Evolutionary conservation across 2,797 vertebrate genomes (phyloP), one percentile per base, ranked within the genome.

Genomic region (Xyrichtys novacula): DNA sequence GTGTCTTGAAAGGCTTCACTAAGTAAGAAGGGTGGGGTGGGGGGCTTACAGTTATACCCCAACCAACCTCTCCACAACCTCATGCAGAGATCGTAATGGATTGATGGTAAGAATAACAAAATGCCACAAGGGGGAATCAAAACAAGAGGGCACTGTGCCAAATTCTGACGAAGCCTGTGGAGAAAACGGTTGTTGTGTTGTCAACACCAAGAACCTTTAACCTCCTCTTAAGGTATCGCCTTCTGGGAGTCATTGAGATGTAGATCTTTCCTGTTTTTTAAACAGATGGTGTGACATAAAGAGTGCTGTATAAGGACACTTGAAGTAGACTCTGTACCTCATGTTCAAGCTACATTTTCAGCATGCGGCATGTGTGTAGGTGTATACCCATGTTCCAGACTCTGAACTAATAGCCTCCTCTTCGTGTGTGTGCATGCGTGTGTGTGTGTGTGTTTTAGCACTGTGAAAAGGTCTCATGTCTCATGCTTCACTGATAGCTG

Each of bases 1-100:
- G 85, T 32, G 75, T 76, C 73, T 80, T 48, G 63, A 70, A 80
- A 82, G 40, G 88, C 80, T 81, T 50, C 68, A 67, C 57, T 80
- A 80, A 83, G 70, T 59, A 60, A 52, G 23, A n/a, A n/a, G n/a
- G n/a, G n/a, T n/a, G n/a, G n/a, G n/a, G n/a, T 20, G 54, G 32
- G 15, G 29, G 66, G 6, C 8, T 47, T 28, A 26, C 23, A 0
- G 46, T 66, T 56, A 68, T 62, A 57, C 65, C 44, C 20, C 36
- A n/a, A 85, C 52, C 70, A 59, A 38, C 71, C 55, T 50, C 59
- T 57, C 39, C 2, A 28, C 50, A 55, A 48, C 32, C 61, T 71
- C 48, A 65, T 3, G 17, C 47, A 34, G 60, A 64, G 47, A 54
- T 71, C 71, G 66, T 40, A 69, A 81, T 77, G 69, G 77, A 81